Evolutionary conservation across 2,888 invertebrate genomes (phyloP).

Genomic region (Timema podura): DNA sequence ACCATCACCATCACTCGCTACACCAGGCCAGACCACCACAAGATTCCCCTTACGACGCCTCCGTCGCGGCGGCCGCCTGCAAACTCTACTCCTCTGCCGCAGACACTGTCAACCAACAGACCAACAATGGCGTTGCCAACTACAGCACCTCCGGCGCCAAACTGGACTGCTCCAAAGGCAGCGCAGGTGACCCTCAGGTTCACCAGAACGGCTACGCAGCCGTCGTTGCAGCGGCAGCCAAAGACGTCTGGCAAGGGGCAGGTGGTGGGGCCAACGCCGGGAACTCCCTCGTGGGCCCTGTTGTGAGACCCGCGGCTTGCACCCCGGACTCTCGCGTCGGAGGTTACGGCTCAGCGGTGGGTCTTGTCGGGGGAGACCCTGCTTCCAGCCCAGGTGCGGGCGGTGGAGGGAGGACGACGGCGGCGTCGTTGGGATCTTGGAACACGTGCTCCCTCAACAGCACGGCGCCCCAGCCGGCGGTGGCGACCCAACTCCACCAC

Average conservation of each 20-base stretch:
- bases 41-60: constrained; percentile 88
- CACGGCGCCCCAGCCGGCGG: constrained; percentile 65
- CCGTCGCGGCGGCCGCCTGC: constrained; percentile 72
- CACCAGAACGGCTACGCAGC: constrained; percentile 61
- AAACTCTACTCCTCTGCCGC: constrained; percentile 71
- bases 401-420: constrained; percentile 47
- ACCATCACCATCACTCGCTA: constrained; percentile 65
- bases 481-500: constrained; percentile 79
- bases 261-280: constrained; percentile 44
- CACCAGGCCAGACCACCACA: constrained; percentile 78
- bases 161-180: constrained; percentile 37
- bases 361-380: constrained; percentile 70
- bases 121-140: constrained; percentile 50
- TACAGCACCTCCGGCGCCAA: constrained; percentile 36
- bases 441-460: constrained; percentile 84
- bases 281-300: constrained; percentile 57
- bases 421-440: constrained; percentile 64
- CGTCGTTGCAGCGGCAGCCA: constrained; percentile 61
- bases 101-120: constrained; percentile 56
- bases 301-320: constrained; percentile 82
- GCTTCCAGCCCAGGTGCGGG: constrained; percentile 65
- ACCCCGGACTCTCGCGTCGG: constrained; percentile 81
- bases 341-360: constrained; percentile 58
- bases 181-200: constrained; percentile 34
- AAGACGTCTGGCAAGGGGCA: constrained; percentile 66